phyloP scores from a whole-genome alignment of 2,797 vertebrate genomes.

The Myotis myotis region DNA sequence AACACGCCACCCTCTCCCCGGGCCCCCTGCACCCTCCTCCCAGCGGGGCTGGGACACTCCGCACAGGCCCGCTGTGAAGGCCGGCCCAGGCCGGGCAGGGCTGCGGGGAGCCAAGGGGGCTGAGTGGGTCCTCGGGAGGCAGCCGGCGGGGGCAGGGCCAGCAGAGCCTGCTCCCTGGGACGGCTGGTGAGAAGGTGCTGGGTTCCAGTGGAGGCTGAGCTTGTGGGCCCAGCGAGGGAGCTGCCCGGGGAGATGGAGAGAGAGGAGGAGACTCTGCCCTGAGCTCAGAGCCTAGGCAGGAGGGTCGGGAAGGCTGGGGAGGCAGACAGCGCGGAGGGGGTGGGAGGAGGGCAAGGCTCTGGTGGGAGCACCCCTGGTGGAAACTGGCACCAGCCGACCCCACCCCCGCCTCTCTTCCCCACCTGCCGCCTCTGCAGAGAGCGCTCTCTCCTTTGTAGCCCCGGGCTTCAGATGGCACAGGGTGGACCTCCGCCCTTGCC shows the following conservation, averaged over 20 bases:
- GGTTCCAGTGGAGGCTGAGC: not conserved
- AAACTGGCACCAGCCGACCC: not conserved
- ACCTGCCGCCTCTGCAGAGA: not conserved
- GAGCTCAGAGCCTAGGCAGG: not conserved
- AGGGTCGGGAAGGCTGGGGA: accelerated
- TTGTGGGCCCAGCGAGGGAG: accelerated
- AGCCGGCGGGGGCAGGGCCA: not conserved
- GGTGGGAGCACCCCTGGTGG: not conserved
- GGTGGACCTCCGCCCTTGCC: not conserved
- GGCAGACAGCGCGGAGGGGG: not conserved
- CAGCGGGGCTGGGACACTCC: not conserved
- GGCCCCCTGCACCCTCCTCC: no score
- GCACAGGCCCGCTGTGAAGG: not conserved
- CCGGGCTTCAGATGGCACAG: not conserved
- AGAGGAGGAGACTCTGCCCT: not conserved
- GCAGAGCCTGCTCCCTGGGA: not conserved
- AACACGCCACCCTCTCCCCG: not conserved
- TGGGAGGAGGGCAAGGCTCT: not conserved
- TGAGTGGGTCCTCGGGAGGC: not conserved
- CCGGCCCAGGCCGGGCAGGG: not conserved
- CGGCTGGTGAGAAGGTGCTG: not conserved
- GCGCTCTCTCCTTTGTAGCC: not conserved
- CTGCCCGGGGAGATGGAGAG: not conserved
- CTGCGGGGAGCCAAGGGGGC: not conserved
- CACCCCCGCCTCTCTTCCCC: not conserved